Evolutionary conservation across 2,113 vertebrate genomes (phyloP), one percentile per base, ranked within the genome.

Genomic region (Rissa tridactyla): DNA sequence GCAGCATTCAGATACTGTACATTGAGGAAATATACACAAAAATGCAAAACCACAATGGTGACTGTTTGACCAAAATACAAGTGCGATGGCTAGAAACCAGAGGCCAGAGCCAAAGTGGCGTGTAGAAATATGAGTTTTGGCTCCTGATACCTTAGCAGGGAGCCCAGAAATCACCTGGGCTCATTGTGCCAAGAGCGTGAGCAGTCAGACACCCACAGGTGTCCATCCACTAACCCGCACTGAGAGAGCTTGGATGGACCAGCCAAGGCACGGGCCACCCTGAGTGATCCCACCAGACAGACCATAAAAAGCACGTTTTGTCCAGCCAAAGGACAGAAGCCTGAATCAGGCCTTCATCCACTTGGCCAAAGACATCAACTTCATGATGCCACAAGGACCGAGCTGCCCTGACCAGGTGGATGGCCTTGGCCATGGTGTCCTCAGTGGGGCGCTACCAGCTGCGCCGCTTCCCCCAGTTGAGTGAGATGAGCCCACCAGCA

Each of bases 291-390:
- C 46, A 58, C 34, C 44, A 46, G 36, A 16, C 26, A 81, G 4
- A n/a, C 1, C 15, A 22, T 13, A 15, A 58, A 51, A 51, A 71
- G 5, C 8, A 46, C 0, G 0, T 8, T 3, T 30, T 34, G 18
- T 10, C 23, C 52, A 34, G 57, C 30, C 15, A 15, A 66, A 70
- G 9, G 11, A 44, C 27, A 46, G 46, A 61, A 81, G 15, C 32
- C 54, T 4, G 32, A 22, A 15, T 4, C 4, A 18, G 32, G 25
- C 27, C 21, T 23, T 61, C 38, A 14, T 22, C 15, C 15, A 3
- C 19, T 17, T 9, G 25, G 46, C 52, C 38, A 9, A 75, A 65
- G 46, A 21, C 8, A 8, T 19, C 19, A 6, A 5, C 38, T n/a
- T 29, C 19, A 30, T 4, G 30, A 2, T 7, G 7, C 2, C 52